Evolutionary conservation across 2,113 vertebrate species (phyloP), one percentile per base, ranked within the genome.

Genomic region (Nesospiza acunhae): DNA sequence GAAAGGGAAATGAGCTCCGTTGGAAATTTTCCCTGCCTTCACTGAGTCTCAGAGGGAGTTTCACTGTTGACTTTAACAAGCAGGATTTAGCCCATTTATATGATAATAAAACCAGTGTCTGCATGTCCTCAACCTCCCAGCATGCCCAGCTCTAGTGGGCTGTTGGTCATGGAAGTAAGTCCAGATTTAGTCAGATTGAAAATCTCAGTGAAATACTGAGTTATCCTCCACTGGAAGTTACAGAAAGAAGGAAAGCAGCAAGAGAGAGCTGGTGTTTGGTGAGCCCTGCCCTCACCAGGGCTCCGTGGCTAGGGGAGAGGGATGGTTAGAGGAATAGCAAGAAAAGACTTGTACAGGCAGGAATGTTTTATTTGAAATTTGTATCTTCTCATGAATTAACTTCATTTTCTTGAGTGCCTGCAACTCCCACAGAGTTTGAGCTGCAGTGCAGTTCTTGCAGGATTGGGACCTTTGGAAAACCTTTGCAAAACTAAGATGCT

Each of bases 301-400:
- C 81, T n/a, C 78, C 18, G 4, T 15, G 39, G 20, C 35, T 31
- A 27, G 35, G 39, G 58, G 27, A 35, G 50, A 87, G 75, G 49
- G 53, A 37, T 87, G 62, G 56, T 81, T 81, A 84, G 76, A 89
- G 67, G 68, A 90, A 30, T 15, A 84, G 66, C 93, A 96, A 80
- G 88, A 88, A 68, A 69, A 89, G 87, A 86, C 92, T 81, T 75
- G 83, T 83, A 52, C 49, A 88, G 84, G 75, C 80, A 91, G 82
- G 91, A 81, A 68, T 42, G 52, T 68, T 92, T 50, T 87, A 56
- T 86, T 93, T 93, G 89, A 95, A 84, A 87, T 90, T 75, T 79
- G 31, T 86, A 63, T 92, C 91, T 92, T 86, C 72, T 90, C 28
- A 21, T 50, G 56, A 76, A 66, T 83, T 79, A 89, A 22, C 89